phyloP scores from a whole-genome alignment of 2,113 vertebrate genomes.

The Vimba vimba region DNA sequence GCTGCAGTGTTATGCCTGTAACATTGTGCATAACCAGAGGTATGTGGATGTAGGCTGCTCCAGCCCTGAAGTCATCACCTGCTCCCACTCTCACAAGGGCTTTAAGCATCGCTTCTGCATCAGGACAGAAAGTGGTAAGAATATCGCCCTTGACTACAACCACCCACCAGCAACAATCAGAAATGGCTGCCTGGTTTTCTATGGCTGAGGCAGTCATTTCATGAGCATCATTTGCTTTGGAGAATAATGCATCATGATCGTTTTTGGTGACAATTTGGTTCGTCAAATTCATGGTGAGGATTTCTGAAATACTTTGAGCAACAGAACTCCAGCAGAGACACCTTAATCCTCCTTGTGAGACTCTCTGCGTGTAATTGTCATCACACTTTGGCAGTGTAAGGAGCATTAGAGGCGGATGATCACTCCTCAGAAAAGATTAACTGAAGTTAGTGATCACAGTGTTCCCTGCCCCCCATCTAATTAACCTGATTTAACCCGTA shows the following conservation, averaged over 20 bases:
- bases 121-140: constrained; percentile 60
- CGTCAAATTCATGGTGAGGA: constrained; percentile 3
- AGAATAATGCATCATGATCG: neutral
- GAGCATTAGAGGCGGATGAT: constrained; percentile 45
- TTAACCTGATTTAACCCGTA: constrained; percentile 47
- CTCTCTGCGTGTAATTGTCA: constrained; percentile 45
- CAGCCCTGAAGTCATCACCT: constrained; percentile 77
- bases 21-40: constrained; percentile 71
- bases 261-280: neutral
- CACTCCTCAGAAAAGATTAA: constrained; percentile 11
- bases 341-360: constrained; percentile 2
- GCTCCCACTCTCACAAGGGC: constrained; percentile 78
- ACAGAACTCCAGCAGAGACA: constrained; percentile 1
- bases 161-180: constrained; percentile 22
- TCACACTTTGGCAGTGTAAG: constrained; percentile 41
- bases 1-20: constrained; percentile 79
- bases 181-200: neutral
- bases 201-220: neutral
- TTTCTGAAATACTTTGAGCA: neutral
- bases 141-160: neutral
- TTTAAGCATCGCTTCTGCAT: constrained; percentile 82
- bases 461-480: constrained; percentile 12
- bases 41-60: constrained; percentile 76
- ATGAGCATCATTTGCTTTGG: neutral
- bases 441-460: constrained; percentile 21